Conservation (phyloP, 1,140 invertebrate species). For the Pseudachorutes palmiensis region DNA sequence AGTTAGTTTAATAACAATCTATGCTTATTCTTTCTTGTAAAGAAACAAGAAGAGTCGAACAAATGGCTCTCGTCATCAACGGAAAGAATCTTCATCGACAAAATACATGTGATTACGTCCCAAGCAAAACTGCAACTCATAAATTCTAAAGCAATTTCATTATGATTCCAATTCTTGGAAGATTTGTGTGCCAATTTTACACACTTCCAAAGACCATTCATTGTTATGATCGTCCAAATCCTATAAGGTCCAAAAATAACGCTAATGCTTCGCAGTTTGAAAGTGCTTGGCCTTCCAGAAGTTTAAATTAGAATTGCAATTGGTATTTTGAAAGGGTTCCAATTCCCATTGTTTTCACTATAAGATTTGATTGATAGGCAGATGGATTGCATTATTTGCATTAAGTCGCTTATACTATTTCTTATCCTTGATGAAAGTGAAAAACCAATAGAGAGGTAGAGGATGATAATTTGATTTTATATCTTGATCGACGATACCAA, state of each 20-base stretch:
- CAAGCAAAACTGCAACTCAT: not conserved
- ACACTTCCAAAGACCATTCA: not conserved
- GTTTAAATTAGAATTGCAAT: not conserved
- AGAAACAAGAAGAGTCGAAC: not conserved
- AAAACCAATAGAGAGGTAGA: no score
- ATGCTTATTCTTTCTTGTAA: not conserved
- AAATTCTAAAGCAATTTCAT: slow-evolving; percentile 2
- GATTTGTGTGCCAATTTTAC: not conserved
- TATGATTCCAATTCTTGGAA: not conserved
- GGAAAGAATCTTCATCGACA: not conserved
- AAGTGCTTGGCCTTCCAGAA: not conserved
- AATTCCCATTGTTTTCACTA: not conserved
- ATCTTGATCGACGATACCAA: no score
- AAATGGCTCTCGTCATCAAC: not conserved
- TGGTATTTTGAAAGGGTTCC: not conserved
- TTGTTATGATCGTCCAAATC: not conserved
- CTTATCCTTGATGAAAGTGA: no score
- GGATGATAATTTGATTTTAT: no score
- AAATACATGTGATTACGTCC: not conserved
- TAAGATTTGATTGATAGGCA: no score
- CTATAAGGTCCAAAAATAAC: not conserved
- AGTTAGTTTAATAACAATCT: slow-evolving; percentile 6
- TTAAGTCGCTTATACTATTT: no score
- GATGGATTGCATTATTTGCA: no score
- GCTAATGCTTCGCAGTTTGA: not conserved